Conservation (phyloP, 2,113 vertebrate genomes). For the Pitta sordida region DNA sequence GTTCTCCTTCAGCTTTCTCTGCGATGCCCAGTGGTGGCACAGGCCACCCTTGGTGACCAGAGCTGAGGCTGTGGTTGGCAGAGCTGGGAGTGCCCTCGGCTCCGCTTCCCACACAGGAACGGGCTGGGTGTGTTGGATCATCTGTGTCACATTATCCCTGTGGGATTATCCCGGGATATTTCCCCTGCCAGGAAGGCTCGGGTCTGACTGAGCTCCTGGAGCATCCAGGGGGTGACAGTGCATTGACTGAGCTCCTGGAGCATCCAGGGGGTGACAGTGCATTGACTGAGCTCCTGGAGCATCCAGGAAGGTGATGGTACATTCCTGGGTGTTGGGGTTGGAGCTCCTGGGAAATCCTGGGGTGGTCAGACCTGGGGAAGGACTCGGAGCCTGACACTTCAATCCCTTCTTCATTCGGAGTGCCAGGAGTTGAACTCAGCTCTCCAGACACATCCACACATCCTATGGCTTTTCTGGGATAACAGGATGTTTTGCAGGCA, state of each 20-base stretch:
- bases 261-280: background rate
- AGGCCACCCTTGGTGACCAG: rapidly evolving
- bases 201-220: background rate
- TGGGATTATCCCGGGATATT: background rate
- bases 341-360: background rate
- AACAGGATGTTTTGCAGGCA: background rate
- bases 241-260: background rate
- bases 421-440: background rate
- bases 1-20: background rate
- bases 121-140: background rate
- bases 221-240: background rate
- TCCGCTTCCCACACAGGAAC: background rate
- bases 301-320: background rate
- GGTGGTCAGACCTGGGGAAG: background rate
- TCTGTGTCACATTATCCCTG: background rate
- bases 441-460: background rate
- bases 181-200: background rate
- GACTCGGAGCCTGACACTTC: background rate
- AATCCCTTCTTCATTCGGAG: background rate
- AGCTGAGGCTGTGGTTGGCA: too few relatives aligned
- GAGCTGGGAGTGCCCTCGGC: too few relatives aligned
- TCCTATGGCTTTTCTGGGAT: background rate
- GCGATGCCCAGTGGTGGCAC: background rate
- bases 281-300: too few relatives aligned
- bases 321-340: background rate